A percentile compares a stretch with the other conserved stretches of the same genome.
Conservation (phyloP, 2,888 invertebrate genomes). For the Pheosia gnoma region DNA sequence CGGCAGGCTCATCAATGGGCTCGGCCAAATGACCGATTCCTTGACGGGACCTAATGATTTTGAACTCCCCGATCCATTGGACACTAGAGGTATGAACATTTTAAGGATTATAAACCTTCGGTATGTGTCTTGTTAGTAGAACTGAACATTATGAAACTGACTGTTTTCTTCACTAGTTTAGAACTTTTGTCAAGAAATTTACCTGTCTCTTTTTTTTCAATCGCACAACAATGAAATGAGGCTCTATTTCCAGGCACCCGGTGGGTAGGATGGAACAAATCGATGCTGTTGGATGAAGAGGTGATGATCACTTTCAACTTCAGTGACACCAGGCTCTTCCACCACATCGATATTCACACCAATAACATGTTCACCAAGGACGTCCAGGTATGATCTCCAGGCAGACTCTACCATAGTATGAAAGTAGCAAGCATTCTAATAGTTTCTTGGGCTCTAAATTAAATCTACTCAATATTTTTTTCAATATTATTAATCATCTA, state of each 20-base stretch:
- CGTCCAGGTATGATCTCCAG: constrained; percentile 86
- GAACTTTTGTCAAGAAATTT: not conserved
- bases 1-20: constrained; percentile 85
- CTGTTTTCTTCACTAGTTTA: no score
- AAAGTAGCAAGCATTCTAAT: no score
- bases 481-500: not conserved
- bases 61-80: constrained; percentile 83
- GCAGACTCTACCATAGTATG: not conserved
- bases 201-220: constrained; percentile 2
- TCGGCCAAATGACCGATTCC: constrained; percentile 93
- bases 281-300: constrained; percentile 83
- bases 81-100: constrained; percentile 78
- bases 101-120: no score
- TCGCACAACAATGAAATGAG: constrained; percentile 2
- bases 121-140: no score
- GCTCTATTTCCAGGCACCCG: constrained; percentile 78
- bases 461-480: not conserved
- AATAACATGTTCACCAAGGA: constrained; percentile 92
- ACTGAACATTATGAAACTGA: no score
- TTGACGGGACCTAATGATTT: constrained; percentile 87
- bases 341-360: constrained; percentile 88
- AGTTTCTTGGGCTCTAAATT: no score
- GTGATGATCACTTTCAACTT: constrained; percentile 93
- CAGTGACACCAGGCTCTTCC: constrained; percentile 89
- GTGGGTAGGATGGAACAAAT: constrained; percentile 95